Base-by-base conservation (phyloP, 2,888 invertebrate genomes). In the Cheilosia scutellata region DNA sequence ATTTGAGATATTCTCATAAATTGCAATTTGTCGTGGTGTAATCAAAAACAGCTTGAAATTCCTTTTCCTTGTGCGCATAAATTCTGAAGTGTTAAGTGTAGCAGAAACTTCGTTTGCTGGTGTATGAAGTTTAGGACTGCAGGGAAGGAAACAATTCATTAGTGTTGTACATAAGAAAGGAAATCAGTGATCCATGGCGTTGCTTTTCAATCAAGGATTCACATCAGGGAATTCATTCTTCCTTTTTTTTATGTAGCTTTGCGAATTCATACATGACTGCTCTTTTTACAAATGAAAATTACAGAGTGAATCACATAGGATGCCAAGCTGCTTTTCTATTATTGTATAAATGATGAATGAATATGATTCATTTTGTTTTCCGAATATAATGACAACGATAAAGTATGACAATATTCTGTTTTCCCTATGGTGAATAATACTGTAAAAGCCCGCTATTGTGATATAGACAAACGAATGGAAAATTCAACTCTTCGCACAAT, bases 171-270 rank as follows among this genome's bases (percentile, higher is more conserved):
- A 82, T 86, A 86, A 76, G 76, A 86, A 84, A 84, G 74, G 57
- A 80, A 86, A 86, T 80, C 86, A 86, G 76, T 86, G 80, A 80
- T 86, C 80, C 86, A 80, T 86, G 86, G 86, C 66, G 80, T 86
- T 86, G 86, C 86, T 86, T 86, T 76, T 86, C 80, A 86, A 86
- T 86, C 86, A 86, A 80, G 65, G 84, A 75, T 76, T 84, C 80
- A 80, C 84, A 71, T 75, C 75, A 71, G 70, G 60, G 66, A 83
- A 62, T 82, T 76, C 76, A 70, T 63, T 37, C 37, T 4, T 37
- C 11, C 37, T 37, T 37, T 33, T 62, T 25, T 75, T 68, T 80
- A 68, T 63, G 63, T 57, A 70, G 77, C 79, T 37, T 68, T 75
- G 62, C 58, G 58, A 76, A 75, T 68, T 76, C 42, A 82, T 71